These are phyloP conservation scores for Ibidorhyncha struthersii DNA, from an alignment of 2,113 vertebrate genomes.

Conservation along the genomic window DNA sequence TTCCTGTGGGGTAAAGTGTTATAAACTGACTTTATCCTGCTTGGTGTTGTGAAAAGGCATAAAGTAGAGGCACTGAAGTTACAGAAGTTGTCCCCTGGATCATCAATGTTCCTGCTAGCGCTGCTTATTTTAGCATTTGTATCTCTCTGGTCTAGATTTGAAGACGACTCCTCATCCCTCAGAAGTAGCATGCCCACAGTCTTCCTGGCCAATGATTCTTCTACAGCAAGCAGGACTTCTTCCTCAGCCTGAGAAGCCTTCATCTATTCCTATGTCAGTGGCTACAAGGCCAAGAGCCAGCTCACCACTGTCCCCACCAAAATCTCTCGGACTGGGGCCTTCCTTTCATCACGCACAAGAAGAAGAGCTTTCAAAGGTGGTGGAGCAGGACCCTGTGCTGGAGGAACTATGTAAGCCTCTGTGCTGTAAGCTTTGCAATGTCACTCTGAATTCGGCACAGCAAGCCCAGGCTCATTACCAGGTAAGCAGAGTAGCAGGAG, in stretches of 20 bases:
- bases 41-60: neutral
- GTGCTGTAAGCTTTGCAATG: constrained; percentile 97
- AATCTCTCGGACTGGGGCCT: constrained; percentile 75
- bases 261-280: constrained; percentile 81
- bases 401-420: constrained; percentile 97
- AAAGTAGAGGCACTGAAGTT: neutral
- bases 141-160: constrained; percentile 67
- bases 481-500: constrained; percentile 75
- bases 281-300: constrained; percentile 75
- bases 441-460: constrained; percentile 95
- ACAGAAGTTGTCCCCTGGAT: neutral
- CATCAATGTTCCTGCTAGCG: neutral
- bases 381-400: constrained; percentile 88
- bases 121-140: constrained; percentile 4
- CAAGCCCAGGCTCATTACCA: constrained; percentile 99
- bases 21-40: neutral
- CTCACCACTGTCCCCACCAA: constrained; percentile 73
- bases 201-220: constrained; percentile 84
- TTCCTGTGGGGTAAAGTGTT: neutral
- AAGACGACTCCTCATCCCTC: constrained; percentile 72
- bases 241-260: constrained; percentile 70
- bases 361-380: constrained; percentile 78
- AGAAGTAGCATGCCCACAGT: constrained; percentile 78
- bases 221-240: constrained; percentile 81
- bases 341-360: constrained; percentile 82